These are phyloP conservation scores for Nemotelus nigrinus DNA, from an alignment of 2,888 invertebrate species.

Conservation along the genomic window DNA sequence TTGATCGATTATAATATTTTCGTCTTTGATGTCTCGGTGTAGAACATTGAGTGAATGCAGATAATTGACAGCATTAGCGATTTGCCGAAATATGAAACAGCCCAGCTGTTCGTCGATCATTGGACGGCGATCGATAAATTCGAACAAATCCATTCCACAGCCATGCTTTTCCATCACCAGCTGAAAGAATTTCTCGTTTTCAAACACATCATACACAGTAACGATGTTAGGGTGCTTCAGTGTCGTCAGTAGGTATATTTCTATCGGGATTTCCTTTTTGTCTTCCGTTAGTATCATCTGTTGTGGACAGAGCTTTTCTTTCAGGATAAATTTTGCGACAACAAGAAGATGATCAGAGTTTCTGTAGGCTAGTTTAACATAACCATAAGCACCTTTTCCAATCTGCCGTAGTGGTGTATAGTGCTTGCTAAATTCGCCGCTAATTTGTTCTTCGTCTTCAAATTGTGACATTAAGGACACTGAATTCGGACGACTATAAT, in stretches of 20 bases:
- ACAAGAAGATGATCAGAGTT: constrained; percentile 71
- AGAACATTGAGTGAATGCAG: constrained; percentile 74
- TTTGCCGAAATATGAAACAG: constrained; percentile 78
- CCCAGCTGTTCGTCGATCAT: constrained; percentile 74
- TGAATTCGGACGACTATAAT: constrained; percentile 67
- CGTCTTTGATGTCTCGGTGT: constrained; percentile 81
- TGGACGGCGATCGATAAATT: constrained; percentile 78
- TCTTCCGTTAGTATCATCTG: constrained; percentile 68
- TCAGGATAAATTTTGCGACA: constrained; percentile 77
- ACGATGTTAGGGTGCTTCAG: constrained; percentile 76
- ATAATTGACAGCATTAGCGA: constrained; percentile 76
- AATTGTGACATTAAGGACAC: constrained; percentile 69
- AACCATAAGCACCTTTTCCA: constrained; percentile 75
- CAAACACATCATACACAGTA: constrained; percentile 73
- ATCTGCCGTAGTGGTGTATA: constrained; percentile 74
- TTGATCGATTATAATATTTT: constrained; percentile 79
- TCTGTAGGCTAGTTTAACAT: constrained; percentile 74
- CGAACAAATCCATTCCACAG: constrained; percentile 80
- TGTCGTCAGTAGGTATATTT: constrained; percentile 73
- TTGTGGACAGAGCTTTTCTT: constrained; percentile 66
- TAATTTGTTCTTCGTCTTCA: constrained; percentile 68
- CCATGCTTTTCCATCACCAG: constrained; percentile 83
- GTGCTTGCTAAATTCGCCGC: constrained; percentile 69
- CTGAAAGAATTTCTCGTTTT: constrained; percentile 76
- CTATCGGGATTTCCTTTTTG: constrained; percentile 70